Evolutionary conservation across 2,113 vertebrate species (phyloP).

Genomic region (Phrynosoma platyrhinos): DNA sequence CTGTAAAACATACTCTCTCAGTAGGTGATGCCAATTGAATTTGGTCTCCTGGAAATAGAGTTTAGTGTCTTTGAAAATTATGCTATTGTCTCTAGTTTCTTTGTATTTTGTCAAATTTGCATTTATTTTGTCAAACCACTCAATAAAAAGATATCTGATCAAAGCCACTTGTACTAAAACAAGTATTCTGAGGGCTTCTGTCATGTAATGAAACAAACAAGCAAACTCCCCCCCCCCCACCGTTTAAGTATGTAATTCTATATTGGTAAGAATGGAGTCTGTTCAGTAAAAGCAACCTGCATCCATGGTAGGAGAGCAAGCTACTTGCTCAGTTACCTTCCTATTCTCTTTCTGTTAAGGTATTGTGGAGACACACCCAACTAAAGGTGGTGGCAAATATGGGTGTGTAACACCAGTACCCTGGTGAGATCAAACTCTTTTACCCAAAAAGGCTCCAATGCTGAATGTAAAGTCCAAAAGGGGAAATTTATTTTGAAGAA

Average conservation of each 20-base stretch:
- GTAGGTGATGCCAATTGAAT: constrained; percentile 35
- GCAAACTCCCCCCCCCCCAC: background rate
- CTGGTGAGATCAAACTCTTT: too few species aligned
- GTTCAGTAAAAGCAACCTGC: constrained; percentile 30
- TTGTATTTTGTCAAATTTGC: constrained; percentile 45
- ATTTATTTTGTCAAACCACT: constrained; percentile 48
- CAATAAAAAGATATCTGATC: constrained; percentile 15
- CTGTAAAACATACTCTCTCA: constrained; percentile 30
- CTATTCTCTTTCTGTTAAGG: background rate
- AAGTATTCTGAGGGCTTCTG: constrained; percentile 18
- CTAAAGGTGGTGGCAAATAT: too few species aligned
- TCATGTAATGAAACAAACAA: constrained; percentile 25
- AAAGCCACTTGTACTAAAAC: constrained; percentile 30
- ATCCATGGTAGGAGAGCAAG: background rate
- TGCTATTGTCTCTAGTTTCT: constrained; percentile 8
- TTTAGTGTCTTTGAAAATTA: constrained; percentile 35
- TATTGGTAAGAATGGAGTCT: constrained; percentile 21
- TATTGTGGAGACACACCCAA: too few species aligned
- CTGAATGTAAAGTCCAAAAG: too few species aligned
- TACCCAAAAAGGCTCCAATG: too few species aligned
- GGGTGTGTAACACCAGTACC: too few species aligned
- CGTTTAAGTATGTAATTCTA: constrained; percentile 27
- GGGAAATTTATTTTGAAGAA: too few species aligned
- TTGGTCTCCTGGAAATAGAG: constrained; percentile 41
- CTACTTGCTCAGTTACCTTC: background rate